Percentiles rank a stretch among this genome's conserved stretches.
Evolutionary conservation across 2,888 invertebrate genomes (phyloP).

Genomic region (Panzeria rudis): DNA sequence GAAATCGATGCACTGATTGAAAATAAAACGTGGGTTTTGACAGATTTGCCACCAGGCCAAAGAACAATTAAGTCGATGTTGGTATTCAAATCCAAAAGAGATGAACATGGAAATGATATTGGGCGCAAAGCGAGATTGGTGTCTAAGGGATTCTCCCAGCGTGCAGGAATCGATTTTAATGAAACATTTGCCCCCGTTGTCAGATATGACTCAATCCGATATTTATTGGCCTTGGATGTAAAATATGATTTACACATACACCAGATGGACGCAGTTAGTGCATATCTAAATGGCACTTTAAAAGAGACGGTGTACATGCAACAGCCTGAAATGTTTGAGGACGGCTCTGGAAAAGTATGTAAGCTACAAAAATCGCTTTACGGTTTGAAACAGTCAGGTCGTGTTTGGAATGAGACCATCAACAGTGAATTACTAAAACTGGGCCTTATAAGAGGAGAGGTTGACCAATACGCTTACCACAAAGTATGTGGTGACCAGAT

Average conservation of each 20-base stretch:
- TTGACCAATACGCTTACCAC: constrained; percentile 61
- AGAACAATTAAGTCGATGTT: constrained; percentile 23
- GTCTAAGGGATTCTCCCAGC: no score
- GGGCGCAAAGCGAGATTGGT: constrained; percentile 10
- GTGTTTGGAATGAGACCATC: constrained; percentile 38
- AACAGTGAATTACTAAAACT: constrained; percentile 29
- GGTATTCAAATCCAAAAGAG: constrained; percentile 38
- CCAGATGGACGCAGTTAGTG: constrained; percentile 32
- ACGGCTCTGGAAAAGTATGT: no score
- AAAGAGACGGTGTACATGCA: no score
- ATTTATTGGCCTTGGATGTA: no score
- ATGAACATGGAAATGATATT: constrained; percentile 23
- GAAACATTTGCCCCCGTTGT: constrained; percentile 69
- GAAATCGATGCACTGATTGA: constrained; percentile 14
- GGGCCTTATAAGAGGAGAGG: constrained; percentile 50
- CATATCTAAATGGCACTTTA: no score
- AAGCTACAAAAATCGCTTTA: constrained; percentile 47
- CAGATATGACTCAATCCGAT: constrained; percentile 44
- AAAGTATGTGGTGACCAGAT: constrained; percentile 27
- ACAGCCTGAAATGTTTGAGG: no score
- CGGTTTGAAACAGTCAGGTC: constrained; percentile 13
- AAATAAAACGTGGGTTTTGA: constrained; percentile 23
- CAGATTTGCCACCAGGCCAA: neutral
- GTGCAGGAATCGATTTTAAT: constrained; percentile 30
- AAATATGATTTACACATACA: no score